phyloP scores from a whole-genome alignment of 2,113 vertebrate genomes.

The Pseudopipra pipra region DNA sequence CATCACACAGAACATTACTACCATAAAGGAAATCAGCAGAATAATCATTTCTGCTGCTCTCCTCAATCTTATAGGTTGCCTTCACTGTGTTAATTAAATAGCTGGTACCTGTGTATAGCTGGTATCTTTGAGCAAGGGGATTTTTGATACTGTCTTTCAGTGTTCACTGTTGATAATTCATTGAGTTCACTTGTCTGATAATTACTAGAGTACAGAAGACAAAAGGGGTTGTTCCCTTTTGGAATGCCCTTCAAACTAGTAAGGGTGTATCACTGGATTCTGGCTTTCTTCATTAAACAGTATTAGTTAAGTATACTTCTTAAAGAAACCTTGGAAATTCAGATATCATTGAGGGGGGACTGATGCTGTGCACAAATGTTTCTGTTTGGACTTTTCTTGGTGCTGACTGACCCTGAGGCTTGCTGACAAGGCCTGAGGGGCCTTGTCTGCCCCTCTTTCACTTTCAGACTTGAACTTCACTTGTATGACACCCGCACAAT shows the following conservation, averaged over 20 bases:
- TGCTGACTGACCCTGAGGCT: background rate
- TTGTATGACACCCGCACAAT: background rate
- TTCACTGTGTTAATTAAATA: background rate
- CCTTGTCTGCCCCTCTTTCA: background rate
- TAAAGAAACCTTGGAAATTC: background rate
- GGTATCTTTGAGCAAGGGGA: background rate
- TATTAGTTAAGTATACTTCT: background rate
- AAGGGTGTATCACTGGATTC: background rate
- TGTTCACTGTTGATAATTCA: background rate
- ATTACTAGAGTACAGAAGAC: background rate
- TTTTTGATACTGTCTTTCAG: background rate
- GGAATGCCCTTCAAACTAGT: background rate
- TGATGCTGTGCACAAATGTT: background rate
- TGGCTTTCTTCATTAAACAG: background rate
- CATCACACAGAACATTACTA: background rate
- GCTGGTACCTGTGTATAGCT: background rate
- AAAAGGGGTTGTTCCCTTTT: background rate
- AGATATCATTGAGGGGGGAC: background rate
- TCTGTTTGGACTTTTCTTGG: background rate
- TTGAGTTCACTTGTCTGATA: background rate
- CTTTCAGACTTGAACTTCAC: background rate
- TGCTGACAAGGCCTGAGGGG: too few species aligned
- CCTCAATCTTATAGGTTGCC: background rate
- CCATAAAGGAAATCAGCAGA: background rate
- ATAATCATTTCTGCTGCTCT: background rate